phyloP scores from a whole-genome alignment of 2,888 invertebrate genomes.

The Tetheella fluctuosa region DNA sequence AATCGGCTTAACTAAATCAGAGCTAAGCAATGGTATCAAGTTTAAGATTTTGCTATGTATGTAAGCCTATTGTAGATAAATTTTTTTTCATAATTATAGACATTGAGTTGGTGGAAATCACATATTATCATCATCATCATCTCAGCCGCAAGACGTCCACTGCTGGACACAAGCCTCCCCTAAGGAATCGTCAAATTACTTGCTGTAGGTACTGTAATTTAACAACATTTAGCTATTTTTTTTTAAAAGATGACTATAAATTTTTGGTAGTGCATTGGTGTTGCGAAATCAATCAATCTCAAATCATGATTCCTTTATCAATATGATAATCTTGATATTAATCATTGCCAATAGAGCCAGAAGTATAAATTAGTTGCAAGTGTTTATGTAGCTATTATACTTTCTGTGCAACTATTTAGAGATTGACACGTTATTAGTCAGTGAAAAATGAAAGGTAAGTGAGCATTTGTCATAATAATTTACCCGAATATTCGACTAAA shows the following conservation, averaged over 20 bases:
- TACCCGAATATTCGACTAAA: neutral
- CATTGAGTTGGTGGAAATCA: too few relatives aligned
- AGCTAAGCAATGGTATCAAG: too few relatives aligned
- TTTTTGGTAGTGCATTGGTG: neutral
- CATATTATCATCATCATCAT: too few relatives aligned
- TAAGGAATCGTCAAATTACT: too few relatives aligned
- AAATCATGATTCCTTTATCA: conserved; percentile 18
- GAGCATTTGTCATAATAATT: neutral
- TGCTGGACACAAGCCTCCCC: too few relatives aligned
- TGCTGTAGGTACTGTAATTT: too few relatives aligned
- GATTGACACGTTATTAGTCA: neutral
- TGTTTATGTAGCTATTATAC: neutral
- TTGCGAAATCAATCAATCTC: conserved; percentile 15
- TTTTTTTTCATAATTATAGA: too few relatives aligned
- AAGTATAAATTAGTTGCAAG: conserved; percentile 2
- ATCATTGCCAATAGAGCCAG: neutral
- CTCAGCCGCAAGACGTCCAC: too few relatives aligned
- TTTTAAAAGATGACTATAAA: neutral
- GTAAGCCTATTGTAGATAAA: too few relatives aligned
- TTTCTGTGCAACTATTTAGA: neutral
- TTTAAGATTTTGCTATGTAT: too few relatives aligned
- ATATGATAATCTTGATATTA: neutral
- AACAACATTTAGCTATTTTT: too few relatives aligned
- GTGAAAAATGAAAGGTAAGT: neutral
- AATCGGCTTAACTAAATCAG: too few relatives aligned